Evolutionary conservation across 2,888 invertebrate genomes (phyloP).

Genomic region (Sycophila texana): DNA sequence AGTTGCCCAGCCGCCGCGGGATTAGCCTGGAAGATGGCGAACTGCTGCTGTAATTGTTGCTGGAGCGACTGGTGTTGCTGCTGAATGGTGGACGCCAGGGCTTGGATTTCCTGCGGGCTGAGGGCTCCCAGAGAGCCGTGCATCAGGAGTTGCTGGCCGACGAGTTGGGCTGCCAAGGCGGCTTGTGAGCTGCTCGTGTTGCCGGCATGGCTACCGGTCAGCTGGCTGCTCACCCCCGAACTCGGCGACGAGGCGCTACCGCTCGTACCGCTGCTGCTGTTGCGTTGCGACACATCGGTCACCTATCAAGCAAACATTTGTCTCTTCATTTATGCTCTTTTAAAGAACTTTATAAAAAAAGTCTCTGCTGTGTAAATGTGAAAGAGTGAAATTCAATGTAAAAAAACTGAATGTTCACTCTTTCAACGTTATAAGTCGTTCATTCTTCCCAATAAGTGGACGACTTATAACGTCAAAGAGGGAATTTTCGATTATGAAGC

Average conservation of each 20-base stretch:
- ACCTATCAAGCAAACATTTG: slow-evolving; percentile 67
- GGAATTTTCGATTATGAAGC: too few relatives aligned
- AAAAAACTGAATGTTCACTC: too few relatives aligned
- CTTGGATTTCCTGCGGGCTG: slow-evolving; percentile 73
- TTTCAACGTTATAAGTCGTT: too few relatives aligned
- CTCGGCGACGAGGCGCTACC: slow-evolving; percentile 76
- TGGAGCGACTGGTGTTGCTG: slow-evolving; percentile 81
- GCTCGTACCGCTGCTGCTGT: slow-evolving; percentile 75
- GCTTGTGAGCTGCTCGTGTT: slow-evolving; percentile 71
- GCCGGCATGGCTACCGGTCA: slow-evolving; percentile 69
- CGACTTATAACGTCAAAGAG: too few relatives aligned
- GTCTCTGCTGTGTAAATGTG: too few relatives aligned
- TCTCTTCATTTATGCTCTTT: too few relatives aligned
- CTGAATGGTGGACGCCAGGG: slow-evolving; percentile 79
- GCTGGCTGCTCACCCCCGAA: slow-evolving; percentile 76
- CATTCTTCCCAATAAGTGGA: too few relatives aligned
- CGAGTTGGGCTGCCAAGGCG: slow-evolving; percentile 73
- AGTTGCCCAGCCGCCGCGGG: slow-evolving; percentile 76
- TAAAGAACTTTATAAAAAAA: too few relatives aligned
- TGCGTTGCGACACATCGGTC: slow-evolving; percentile 76
- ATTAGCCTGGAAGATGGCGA: slow-evolving; percentile 80
- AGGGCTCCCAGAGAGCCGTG: slow-evolving; percentile 71
- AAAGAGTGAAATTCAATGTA: too few relatives aligned
- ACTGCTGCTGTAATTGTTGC: slow-evolving; percentile 81
- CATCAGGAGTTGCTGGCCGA: slow-evolving; percentile 74